These are phyloP conservation scores for Anthoscopus minutus DNA, from an alignment of 2,113 vertebrate species.

Conservation along the genomic window DNA sequence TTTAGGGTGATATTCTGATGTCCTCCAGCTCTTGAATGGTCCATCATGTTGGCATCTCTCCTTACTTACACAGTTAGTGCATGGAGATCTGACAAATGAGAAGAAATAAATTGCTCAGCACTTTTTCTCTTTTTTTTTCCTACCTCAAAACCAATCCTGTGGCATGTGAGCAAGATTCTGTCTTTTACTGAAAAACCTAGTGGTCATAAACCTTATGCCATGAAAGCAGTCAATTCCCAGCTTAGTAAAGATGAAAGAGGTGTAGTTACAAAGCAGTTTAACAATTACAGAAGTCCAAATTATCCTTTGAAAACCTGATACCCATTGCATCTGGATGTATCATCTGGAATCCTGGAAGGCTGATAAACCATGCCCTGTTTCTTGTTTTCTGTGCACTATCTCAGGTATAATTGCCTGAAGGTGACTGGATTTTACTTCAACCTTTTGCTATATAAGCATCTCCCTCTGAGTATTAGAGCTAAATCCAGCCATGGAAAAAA, in stretches of 20 bases:
- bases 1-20: background rate
- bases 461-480: constrained; percentile 25
- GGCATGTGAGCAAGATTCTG: background rate
- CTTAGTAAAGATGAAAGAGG: background rate
- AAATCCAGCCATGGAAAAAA: background rate
- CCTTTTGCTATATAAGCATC: background rate
- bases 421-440: constrained; percentile 12
- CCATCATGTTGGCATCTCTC: background rate
- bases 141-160: background rate
- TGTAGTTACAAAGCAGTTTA: background rate
- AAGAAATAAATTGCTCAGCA: background rate
- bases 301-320: background rate
- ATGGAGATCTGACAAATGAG: background rate
- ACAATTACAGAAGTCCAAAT: background rate
- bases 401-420: constrained; percentile 25
- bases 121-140: background rate
- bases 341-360: background rate
- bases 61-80: background rate
- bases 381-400: constrained; percentile 5
- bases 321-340: background rate
- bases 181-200: background rate
- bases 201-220: background rate
- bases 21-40: background rate
- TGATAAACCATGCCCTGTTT: background rate
- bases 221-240: background rate